These are phyloP conservation scores for Meiosimyza decipiens DNA, from an alignment of 2,888 invertebrate species.

Conservation along the genomic window DNA sequence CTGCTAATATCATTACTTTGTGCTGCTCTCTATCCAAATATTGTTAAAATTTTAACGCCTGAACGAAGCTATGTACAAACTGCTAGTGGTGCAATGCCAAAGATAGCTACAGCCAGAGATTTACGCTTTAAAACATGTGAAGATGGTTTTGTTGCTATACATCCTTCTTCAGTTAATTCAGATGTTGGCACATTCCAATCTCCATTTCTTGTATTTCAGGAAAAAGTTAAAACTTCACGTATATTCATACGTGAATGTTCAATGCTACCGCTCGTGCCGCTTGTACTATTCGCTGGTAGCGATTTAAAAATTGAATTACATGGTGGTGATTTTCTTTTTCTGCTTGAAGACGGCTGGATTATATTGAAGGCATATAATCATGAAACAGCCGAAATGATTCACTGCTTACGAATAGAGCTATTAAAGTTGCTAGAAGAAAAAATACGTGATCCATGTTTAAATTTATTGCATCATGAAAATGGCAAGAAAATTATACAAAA, in stretches of 20 bases:
- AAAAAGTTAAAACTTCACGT: conserved; percentile 83
- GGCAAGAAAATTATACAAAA: conserved; percentile 81
- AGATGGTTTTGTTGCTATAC: conserved; percentile 79
- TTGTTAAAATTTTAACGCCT: conserved; percentile 83
- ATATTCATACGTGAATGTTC: conserved; percentile 85
- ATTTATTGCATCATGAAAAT: conserved; percentile 78
- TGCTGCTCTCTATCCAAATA: conserved; percentile 92
- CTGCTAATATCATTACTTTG: conserved; percentile 86
- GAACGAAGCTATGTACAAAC: conserved; percentile 81
- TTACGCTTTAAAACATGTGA: conserved; percentile 79
- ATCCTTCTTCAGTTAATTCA: conserved; percentile 83
- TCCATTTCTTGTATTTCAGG: conserved; percentile 84
- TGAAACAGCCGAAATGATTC: conserved; percentile 84
- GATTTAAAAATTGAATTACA: conserved; percentile 79
- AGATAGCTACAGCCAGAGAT: conserved; percentile 77
- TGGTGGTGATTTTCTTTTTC: conserved; percentile 78
- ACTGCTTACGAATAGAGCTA: conserved; percentile 80
- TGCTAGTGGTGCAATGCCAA: conserved; percentile 79
- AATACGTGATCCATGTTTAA: conserved; percentile 83
- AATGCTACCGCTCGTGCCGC: conserved; percentile 80
- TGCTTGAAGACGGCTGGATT: conserved; percentile 85
- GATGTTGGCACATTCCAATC: conserved; percentile 74
- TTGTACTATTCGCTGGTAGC: conserved; percentile 80
- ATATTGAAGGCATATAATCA: conserved; percentile 82
- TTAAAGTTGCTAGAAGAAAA: conserved; percentile 83